Evolutionary conservation across 2,888 invertebrate genomes (phyloP).

Genomic region (Charanyca ferruginea): DNA sequence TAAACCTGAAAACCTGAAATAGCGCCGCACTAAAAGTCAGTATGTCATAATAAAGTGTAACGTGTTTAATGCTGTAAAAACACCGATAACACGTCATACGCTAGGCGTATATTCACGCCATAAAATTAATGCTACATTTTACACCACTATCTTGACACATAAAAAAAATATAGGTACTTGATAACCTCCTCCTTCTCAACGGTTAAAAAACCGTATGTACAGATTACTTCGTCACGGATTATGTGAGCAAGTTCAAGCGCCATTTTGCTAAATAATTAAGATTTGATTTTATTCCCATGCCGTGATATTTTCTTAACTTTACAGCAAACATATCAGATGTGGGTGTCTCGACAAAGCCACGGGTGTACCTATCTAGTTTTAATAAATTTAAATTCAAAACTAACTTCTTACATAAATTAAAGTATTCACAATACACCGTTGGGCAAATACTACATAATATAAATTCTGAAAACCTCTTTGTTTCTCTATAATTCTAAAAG

Average conservation of each 20-base stretch:
- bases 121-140: conserved; percentile 30
- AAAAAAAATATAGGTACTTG: conserved; percentile 1
- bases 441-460: neutral
- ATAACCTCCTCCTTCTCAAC: neutral
- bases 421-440: neutral
- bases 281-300: no score
- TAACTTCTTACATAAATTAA: neutral
- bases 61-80: conserved; percentile 52
- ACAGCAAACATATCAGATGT: no score
- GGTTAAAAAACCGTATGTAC: neutral
- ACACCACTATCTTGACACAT: conserved; percentile 8
- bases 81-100: conserved; percentile 35
- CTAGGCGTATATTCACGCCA: conserved; percentile 27
- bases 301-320: no score
- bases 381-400: no score
- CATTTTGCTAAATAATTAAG: neutral
- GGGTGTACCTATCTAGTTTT: no score
- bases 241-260: neutral
- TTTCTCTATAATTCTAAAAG: neutral
- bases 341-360: no score
- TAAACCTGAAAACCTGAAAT: conserved; percentile 17
- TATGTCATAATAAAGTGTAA: conserved; percentile 38
- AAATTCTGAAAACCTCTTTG: no score
- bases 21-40: conserved; percentile 22
- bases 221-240: neutral